Base-by-base conservation (phyloP, 1,140 invertebrate genomes). In the Phymorhynchus buccinoides region DNA sequence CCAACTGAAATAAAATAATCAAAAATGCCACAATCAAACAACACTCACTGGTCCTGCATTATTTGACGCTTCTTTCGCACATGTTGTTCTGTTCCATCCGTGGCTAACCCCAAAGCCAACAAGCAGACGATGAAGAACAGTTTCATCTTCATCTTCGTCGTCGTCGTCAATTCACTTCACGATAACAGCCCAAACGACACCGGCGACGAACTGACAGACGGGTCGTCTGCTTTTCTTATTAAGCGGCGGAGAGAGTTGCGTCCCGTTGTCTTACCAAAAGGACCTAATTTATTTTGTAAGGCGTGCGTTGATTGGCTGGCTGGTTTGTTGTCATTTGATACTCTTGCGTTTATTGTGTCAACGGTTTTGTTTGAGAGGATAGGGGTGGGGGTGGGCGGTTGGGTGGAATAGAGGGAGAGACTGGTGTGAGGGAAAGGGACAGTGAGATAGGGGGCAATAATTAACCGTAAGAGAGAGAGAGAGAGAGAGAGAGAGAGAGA, bases 31-130 rank as follows among this genome's bases (percentile, higher is more conserved):
- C 22, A 12, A 12, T 52, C 9, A 48, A 80, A 42, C 3, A 30
- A 18, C 9, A 80, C 79, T 80, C 37, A 80, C 79, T 80, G 79
- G 7, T 80, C 79, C 27, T 80, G 44, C 79, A 80, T 80, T n/a
- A 80, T 80, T 52, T 80, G 79, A 35, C 79, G 56, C 79, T 80
- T 80, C 35, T 80, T 56, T 37, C 79, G 44, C 44, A 80, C 44
- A 80, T 80, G 56, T 35, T 30, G 9, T n/a, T n/a, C n/a, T 27
- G 9, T 22, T 14, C 79, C 79, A 22, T 80, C 79, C 30, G 79
- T 80, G 0, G 79, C 48, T 32, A 80, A 37, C 2, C 79, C 79
- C 22, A 62, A 16, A 32, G 42, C 27, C 22, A 80, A 30, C 3
- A 62, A 35, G 1, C 30, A 16, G n/a, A 80, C 32, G 79, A 56